Percentiles rank a stretch among this genome's conserved stretches.
Conservation (phyloP, 2,113 vertebrate genomes). For the Apus apus region DNA sequence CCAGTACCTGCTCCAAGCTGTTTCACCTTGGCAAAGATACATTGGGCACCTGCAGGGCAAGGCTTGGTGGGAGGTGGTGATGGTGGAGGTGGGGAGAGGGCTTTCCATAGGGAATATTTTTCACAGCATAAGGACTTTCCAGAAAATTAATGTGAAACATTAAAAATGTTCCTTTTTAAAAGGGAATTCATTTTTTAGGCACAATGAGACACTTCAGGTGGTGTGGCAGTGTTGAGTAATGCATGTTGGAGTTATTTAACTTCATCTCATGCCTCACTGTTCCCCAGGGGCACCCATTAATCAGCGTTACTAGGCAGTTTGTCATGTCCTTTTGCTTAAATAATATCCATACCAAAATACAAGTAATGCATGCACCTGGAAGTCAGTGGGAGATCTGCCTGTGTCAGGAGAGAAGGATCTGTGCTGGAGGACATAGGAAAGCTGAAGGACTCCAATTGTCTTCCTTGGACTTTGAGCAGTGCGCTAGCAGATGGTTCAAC, state of each 20-base stretch:
- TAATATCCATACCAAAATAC: constrained; percentile 74
- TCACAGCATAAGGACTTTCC: constrained; percentile 31
- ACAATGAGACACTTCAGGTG: constrained; percentile 67
- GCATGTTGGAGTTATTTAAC: constrained; percentile 66
- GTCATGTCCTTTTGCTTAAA: constrained; percentile 73
- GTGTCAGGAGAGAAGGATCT: constrained; percentile 25
- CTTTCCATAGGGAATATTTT: constrained; percentile 30
- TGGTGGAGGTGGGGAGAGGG: constrained; percentile 5
- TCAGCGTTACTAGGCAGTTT: constrained; percentile 72
- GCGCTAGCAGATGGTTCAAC: not conserved
- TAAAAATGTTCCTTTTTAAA: constrained; percentile 70
- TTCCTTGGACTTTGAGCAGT: not conserved
- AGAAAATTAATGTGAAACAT: constrained; percentile 72
- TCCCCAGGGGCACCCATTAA: constrained; percentile 68
- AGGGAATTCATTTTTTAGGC: constrained; percentile 62
- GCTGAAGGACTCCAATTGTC: constrained; percentile 13
- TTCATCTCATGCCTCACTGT: constrained; percentile 56
- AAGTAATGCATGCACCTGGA: constrained; percentile 69
- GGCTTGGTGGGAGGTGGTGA: constrained; percentile 2
- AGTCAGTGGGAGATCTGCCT: constrained; percentile 36
- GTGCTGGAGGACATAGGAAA: constrained; percentile 21
- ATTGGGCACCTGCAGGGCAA: not conserved
- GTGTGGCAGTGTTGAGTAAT: constrained; percentile 65
- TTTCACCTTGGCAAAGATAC: constrained; percentile 33
- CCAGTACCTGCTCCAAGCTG: not conserved